A percentile compares a stretch with the other conserved stretches of the same genome.
Evolutionary conservation across 2,797 vertebrate genomes (phyloP).

Genomic region (Malacoraja senta): DNA sequence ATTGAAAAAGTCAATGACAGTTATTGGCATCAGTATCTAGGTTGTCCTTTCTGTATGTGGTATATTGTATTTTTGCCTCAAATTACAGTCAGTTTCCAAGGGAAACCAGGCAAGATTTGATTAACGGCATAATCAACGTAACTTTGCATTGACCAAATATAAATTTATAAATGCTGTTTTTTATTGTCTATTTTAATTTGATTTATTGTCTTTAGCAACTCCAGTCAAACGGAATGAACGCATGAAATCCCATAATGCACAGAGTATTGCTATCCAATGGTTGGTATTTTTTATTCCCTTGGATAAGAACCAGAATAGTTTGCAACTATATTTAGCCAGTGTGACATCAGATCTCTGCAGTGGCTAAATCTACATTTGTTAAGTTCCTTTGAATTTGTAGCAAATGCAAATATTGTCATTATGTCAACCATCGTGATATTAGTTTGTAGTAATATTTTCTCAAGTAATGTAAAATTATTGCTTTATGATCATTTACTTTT

Average conservation of each 20-base stretch:
- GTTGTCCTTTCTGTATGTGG: not conserved
- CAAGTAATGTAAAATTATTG: not conserved
- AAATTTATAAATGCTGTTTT: not conserved
- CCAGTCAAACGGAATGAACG: not conserved
- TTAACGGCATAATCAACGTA: not conserved
- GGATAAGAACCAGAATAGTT: not conserved
- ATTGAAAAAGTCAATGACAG: not conserved
- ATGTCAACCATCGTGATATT: not conserved
- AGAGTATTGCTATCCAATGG: not conserved
- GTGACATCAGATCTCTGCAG: not conserved
- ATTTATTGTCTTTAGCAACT: not conserved
- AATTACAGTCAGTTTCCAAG: not conserved
- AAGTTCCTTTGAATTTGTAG: not conserved
- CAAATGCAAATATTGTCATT: not conserved
- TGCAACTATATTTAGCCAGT: not conserved
- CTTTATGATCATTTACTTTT: not conserved
- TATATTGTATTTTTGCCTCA: not conserved
- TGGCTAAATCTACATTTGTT: no score
- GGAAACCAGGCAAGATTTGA: conserved; percentile 1
- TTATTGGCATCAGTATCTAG: not conserved
- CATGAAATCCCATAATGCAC: not conserved
- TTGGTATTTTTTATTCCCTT: not conserved
- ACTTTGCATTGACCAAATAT: not conserved
- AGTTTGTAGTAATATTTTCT: not conserved
- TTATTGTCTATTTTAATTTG: not conserved